A percentile compares a stretch with the other conserved stretches of the same genome.
These are phyloP conservation scores for Oxyteleia sp. DNA, from an alignment of 2,888 invertebrate genomes.

Conservation along the genomic window DNA sequence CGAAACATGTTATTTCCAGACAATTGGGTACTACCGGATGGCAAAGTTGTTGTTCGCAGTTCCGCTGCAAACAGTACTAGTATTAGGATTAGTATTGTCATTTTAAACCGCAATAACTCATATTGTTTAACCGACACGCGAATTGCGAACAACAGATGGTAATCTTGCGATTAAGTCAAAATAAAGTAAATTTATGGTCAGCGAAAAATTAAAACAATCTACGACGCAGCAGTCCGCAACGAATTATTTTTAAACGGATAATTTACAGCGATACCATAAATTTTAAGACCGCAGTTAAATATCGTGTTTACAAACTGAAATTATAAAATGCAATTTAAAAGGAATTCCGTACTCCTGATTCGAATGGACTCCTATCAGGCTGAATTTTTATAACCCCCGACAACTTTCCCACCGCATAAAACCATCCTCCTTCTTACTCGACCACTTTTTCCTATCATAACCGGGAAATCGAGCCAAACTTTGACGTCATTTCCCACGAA, in stretches of 20 bases:
- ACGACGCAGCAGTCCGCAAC: too few relatives aligned
- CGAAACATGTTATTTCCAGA: too few relatives aligned
- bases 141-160: neutral
- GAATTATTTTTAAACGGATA: too few relatives aligned
- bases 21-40: too few relatives aligned
- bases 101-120: neutral
- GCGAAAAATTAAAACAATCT: neutral
- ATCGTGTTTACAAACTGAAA: neutral
- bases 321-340: neutral
- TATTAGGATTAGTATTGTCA: too few relatives aligned
- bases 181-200: neutral
- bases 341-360: neutral
- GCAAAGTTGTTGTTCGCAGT: too few relatives aligned
- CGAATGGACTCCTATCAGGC: neutral
- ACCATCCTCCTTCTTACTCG: neutral
- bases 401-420: neutral
- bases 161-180: neutral
- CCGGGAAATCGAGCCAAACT: constrained; percentile 6
- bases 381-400: neutral
- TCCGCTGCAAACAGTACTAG: too few relatives aligned
- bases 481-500: neutral
- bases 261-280: too few relatives aligned
- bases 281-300: too few relatives aligned
- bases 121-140: neutral
- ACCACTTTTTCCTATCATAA: neutral